Conservation (phyloP, 2,888 invertebrate genomes). For the Achlya flavicornis region DNA sequence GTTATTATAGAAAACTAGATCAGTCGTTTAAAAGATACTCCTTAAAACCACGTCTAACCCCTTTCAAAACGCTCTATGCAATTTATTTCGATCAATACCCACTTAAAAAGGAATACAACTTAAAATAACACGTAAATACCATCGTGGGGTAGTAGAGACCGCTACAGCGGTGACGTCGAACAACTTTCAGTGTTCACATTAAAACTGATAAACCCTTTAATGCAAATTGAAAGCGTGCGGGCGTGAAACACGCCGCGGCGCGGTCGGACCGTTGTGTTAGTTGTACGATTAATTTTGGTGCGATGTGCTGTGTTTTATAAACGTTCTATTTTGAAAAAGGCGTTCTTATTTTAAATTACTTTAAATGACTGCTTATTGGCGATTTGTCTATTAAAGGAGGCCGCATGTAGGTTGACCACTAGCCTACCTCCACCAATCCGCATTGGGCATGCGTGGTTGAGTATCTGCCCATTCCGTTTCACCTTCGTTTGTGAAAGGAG, state of each 20-base stretch:
- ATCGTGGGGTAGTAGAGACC: slow-evolving; percentile 5
- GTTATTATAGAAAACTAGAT: too few relatives aligned
- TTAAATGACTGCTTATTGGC: too few relatives aligned
- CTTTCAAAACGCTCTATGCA: slow-evolving; percentile 26
- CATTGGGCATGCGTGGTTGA: too few relatives aligned
- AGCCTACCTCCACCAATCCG: too few relatives aligned
- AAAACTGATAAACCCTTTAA: slow-evolving; percentile 57
- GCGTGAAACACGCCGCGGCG: slow-evolving; percentile 42
- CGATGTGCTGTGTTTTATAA: not conserved
- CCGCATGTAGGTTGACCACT: too few relatives aligned
- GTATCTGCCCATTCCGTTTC: too few relatives aligned
- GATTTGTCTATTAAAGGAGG: too few relatives aligned
- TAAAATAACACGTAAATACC: slow-evolving; percentile 17
- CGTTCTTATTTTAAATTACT: not conserved
- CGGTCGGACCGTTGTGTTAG: slow-evolving; percentile 17
- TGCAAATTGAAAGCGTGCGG: slow-evolving; percentile 57
- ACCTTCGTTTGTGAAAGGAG: too few relatives aligned
- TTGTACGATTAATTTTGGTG: not conserved
- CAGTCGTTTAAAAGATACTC: too few relatives aligned
- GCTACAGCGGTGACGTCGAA: slow-evolving; percentile 14
- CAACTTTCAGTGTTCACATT: slow-evolving; percentile 50
- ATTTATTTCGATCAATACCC: slow-evolving; percentile 36
- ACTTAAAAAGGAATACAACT: slow-evolving; percentile 24
- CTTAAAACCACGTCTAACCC: not conserved
- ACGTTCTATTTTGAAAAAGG: not conserved